These are phyloP conservation scores for Pavo muticus DNA, from an alignment of 2,113 vertebrate species.

Conservation along the genomic window DNA sequence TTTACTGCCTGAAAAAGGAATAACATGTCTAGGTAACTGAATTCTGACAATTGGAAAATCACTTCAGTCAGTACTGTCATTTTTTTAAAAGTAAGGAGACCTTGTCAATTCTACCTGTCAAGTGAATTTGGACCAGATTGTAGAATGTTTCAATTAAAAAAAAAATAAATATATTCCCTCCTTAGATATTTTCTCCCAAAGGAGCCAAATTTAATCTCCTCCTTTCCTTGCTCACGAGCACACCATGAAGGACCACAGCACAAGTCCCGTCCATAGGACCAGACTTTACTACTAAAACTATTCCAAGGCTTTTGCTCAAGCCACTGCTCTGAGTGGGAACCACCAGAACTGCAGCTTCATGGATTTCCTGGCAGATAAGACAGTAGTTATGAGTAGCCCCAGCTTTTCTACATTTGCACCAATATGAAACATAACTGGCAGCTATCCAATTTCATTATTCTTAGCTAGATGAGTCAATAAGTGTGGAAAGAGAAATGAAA, in stretches of 20 bases:
- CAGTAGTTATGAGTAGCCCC: neutral
- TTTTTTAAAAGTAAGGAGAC: neutral
- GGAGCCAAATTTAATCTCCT: neutral
- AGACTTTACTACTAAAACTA: neutral
- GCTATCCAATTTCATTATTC: constrained; percentile 14
- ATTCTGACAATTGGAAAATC: constrained; percentile 27
- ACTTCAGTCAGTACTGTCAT: neutral
- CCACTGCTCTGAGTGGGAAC: neutral
- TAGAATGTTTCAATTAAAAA: neutral
- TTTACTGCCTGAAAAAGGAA: neutral
- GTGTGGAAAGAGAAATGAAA: constrained; percentile 43
- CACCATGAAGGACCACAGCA: neutral
- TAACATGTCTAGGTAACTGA: neutral
- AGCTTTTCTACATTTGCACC: constrained; percentile 24
- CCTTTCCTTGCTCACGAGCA: neutral
- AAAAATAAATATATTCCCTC: neutral
- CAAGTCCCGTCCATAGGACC: neutral
- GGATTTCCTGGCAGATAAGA: constrained; percentile 16
- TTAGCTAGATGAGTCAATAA: constrained; percentile 37
- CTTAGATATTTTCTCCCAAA: neutral
- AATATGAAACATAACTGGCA: neutral
- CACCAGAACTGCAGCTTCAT: neutral
- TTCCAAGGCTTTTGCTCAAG: neutral
- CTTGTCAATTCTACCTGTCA: constrained; percentile 53
- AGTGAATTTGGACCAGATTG: constrained; percentile 29